Base-by-base conservation (phyloP, 2,113 vertebrate genomes). In the Urocynchramus pylzowi region DNA sequence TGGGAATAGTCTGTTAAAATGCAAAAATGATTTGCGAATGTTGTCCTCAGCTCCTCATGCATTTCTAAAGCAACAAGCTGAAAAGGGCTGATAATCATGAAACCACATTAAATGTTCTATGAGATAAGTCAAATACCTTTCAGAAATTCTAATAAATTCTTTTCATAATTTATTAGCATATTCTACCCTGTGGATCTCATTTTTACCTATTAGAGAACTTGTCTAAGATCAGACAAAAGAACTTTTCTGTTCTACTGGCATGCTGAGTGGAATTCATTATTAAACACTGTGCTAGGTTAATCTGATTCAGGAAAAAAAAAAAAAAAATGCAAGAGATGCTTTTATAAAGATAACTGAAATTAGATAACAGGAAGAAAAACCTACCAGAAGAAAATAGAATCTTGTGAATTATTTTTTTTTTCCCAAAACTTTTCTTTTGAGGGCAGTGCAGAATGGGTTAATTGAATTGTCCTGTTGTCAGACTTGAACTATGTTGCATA, bases 171-270 rank as follows among this genome's bases (percentile, higher is more conserved):
- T 45, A 94, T 97, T 97, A 93, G 42, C 71, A 86, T 92, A 95
- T 69, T 87, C 56, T 92, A 89, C 78, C 89, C 90, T 13, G 33
- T 85, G 92, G 88, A 86, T 93, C 95, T 97, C 92, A 97, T 97
- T 97, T 95, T 94, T 93, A 96, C 92, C 93, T 92, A 97, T 96
- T 97, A 97, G 63, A 82, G 67, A 94, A 93, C 52, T 93, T 96
- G 75, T 86, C 90, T 91, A 57, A 78, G 88, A 96, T 90, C 93
- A 97, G 75, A 97, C 90, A 93, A 93, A 97, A 94, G 84, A 94
- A 88, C 69, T 69, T 89, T 74, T 86, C 52, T 80, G 54, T 89
- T 94, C 81, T 85, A 41, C 42, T 75, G 60, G 33, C 78, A 49
- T 68, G 84, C 92, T 88, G 92, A 93, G 92, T 84, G 45, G 78